Evolutionary conservation across 2,797 vertebrate genomes (phyloP).

Genomic region (Avahi laniger): DNA sequence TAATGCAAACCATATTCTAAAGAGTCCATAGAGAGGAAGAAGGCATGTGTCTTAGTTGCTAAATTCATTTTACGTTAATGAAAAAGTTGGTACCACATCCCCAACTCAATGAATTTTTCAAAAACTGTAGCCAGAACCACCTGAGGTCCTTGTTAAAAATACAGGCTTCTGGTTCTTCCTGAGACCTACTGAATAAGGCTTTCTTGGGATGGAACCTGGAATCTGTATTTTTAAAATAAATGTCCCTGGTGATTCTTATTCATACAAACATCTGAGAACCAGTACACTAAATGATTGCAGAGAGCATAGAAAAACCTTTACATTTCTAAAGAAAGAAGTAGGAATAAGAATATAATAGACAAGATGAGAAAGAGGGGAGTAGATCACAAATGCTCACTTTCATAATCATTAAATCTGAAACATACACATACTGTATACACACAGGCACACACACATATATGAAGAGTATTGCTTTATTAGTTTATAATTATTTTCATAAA

Average conservation of each 20-base stretch:
- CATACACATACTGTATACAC: background rate
- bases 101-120: background rate
- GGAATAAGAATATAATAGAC: background rate
- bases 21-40: background rate
- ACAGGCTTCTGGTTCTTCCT: background rate
- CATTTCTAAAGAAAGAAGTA: background rate
- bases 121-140: background rate
- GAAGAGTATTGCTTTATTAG: background rate
- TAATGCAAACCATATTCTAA: background rate
- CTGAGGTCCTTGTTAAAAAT: background rate
- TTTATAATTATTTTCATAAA: background rate
- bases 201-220: background rate
- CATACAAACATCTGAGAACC: background rate
- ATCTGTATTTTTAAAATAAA: conserved; percentile 9
- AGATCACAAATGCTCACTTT: background rate
- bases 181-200: background rate
- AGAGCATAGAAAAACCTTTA: background rate
- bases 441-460: background rate
- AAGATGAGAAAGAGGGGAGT: background rate
- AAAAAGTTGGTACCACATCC: background rate
- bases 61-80: background rate
- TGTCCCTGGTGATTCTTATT: background rate
- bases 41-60: background rate
- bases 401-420: conserved; percentile 13
- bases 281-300: background rate